Evolutionary conservation across 1,140 invertebrate species (phyloP).

Genomic region (Popillia japonica): DNA sequence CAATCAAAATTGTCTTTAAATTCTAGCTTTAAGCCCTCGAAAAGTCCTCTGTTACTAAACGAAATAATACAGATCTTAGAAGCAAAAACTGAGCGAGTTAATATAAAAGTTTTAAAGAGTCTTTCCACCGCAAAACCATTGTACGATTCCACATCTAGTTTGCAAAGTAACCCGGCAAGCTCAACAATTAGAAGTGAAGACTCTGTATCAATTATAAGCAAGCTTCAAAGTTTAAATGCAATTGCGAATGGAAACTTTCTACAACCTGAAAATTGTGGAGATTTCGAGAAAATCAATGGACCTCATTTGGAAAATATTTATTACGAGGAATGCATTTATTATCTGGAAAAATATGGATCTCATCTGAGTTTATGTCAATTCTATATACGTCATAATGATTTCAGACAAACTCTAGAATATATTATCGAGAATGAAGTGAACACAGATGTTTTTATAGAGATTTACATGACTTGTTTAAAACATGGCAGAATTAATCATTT

Average conservation of each 20-base stretch:
- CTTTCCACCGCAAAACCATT: conserved; percentile 41
- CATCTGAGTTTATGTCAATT: conserved; percentile 74
- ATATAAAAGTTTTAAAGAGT: conserved; percentile 46
- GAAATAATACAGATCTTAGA: conserved; percentile 76
- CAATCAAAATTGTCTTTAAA: conserved; percentile 14
- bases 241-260: conserved; percentile 58
- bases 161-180: conserved; percentile 39
- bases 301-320: conserved; percentile 64
- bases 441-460: conserved; percentile 75
- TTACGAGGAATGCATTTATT: conserved; percentile 77
- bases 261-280: conserved; percentile 39
- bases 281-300: conserved; percentile 42
- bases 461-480: conserved; percentile 72
- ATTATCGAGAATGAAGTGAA: conserved; percentile 71
- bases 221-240: conserved; percentile 60
- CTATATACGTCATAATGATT: conserved; percentile 70
- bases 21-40: conserved; percentile 61
- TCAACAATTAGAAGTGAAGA: conserved; percentile 47
- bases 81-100: conserved; percentile 53
- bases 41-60: conserved; percentile 70
- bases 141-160: conserved; percentile 45
- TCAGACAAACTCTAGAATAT: conserved; percentile 69
- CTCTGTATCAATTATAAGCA: conserved; percentile 61
- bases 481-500: conserved; percentile 68
- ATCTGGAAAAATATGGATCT: conserved; percentile 76